Evolutionary conservation across 2,888 invertebrate species (phyloP), one percentile per base, ranked within the genome.

Genomic region (Sphinx pinastri): DNA sequence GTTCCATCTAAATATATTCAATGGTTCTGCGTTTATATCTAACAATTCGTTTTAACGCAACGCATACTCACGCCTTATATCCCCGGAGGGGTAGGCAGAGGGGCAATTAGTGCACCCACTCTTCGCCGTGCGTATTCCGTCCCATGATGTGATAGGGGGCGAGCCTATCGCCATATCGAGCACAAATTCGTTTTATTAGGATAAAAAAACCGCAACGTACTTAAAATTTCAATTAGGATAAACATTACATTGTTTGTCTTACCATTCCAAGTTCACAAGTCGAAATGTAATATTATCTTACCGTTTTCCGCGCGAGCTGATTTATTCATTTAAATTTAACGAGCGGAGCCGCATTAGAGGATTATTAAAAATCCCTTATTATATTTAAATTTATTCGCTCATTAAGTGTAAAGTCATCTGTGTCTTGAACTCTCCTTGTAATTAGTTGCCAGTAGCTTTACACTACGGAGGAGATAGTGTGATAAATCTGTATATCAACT

Each of bases 331-430:
- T 49, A 19, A 63, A 63, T 49, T 63, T 49, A 47, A 63, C 49
- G 19, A 19, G 19, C 38, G 19, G 55, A 19, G 55, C 49, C 19
- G 49, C 19, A 49, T 63, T 25, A 63, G 19, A 60, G 47, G 60
- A 63, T 63, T 63, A 49, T 63, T 49, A 63, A 63, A 60, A 63
- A 49, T 63, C 63, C 16, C 49, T 19, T 47, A 63, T 63, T 47
- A 49, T 63, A 63, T 49, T 49, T 47, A 63, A 63, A 63, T 63
- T 63, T 19, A 49, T 63, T 63, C 49, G 49, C 63, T 63, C 63
- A 63, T 63, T 63, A 63, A 63, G 19, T 16, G 63, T 16, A 63
- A 63, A 63, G 19, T 63, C 19, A 63, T 63, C 63, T 63, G 63
- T 49, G 63, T 49, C 19, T 19, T 19, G 63, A 49, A 13, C 19